Conservation (phyloP, 2,888 invertebrate species). For the Erebia aethiops region DNA sequence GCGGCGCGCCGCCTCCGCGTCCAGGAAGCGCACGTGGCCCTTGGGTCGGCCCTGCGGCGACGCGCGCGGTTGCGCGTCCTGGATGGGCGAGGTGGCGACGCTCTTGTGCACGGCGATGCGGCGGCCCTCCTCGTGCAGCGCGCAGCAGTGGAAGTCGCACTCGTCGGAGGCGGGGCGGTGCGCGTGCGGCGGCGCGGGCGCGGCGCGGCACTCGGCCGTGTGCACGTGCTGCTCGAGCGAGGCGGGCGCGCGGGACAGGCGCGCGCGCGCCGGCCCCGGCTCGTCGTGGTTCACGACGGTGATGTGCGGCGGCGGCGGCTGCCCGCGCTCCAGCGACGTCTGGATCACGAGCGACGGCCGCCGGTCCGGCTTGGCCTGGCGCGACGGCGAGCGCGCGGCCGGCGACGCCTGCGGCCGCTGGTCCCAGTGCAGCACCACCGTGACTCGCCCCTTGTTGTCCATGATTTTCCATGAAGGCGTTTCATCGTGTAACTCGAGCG, state of each 20-base stretch:
- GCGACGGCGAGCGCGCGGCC: constrained; percentile 81
- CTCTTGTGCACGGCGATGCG: constrained; percentile 96
- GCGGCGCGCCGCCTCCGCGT: constrained; percentile 85
- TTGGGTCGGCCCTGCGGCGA: constrained; percentile 87
- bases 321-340: constrained; percentile 88
- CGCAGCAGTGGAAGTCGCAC: constrained; percentile 98
- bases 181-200: constrained; percentile 85
- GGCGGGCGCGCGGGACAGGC: constrained; percentile 88
- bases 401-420: constrained; percentile 89
- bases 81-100: constrained; percentile 96
- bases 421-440: constrained; percentile 98
- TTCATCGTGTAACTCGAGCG: constrained; percentile 97
- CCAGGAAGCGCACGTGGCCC: constrained; percentile 93
- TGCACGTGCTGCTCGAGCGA: constrained; percentile 83
- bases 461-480: constrained; percentile 99
- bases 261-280: constrained; percentile 89
- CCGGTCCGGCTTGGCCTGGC: constrained; percentile 79
- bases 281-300: constrained; percentile 97
- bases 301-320: constrained; percentile 91
- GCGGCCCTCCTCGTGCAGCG: constrained; percentile 95
- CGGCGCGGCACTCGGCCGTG: constrained; percentile 90
- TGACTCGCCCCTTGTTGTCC: constrained; percentile 98
- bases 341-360: constrained; percentile 89
- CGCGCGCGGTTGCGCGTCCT: constrained; percentile 87
- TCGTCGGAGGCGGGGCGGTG: constrained; percentile 87